Base-by-base conservation (phyloP, 2,113 vertebrate genomes). In the Hirundichthys speculiger region DNA sequence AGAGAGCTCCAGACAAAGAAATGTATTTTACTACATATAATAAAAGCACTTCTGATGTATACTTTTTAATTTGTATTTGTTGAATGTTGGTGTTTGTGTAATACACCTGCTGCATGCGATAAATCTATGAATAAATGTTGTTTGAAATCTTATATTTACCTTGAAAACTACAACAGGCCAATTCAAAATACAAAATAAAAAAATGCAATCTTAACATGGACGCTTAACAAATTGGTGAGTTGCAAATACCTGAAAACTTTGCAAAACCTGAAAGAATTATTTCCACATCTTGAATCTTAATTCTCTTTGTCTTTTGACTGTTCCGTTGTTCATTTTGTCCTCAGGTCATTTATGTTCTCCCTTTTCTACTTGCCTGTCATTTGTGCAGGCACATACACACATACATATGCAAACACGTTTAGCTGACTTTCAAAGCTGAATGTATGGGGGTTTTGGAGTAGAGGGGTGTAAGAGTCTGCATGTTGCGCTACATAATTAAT, bases 401-500 rank as follows among this genome's bases (percentile, higher is more conserved):
- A 51, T 6, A 52, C 50, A 71, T 16, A 60, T 18, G 69, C n/a
- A 75, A 3, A 71, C 12, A 51, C 51, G 65, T 52, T 53, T 57
- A 61, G 50, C 64, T 55, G 47, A 63, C 73, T 55, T 68, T 70
- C 63, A 63, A 71, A 70, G 57, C 74, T 84, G 22, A 73, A 63
- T 50, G 58, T 56, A 64, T 51, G 61, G 46, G 48, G 24, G 20
- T 60, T n/a, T n/a, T 12, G 16, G 55, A 41, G 30, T 27, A 20
- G 54, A 18, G 39, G 74, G 70, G 40, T 55, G 69, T 68, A 68
- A 51, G 60, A 69, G 71, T 74, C 55, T 59, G 49, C 75, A 63
- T 57, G 1, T 43, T 63, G 70, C 72, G 65, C 47, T 90, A 69
- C 87, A 94, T 94, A 91, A 94, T 93, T 88, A 52, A 95, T 90